These are phyloP conservation scores for Lophotriccus pileatus DNA, from an alignment of 2,797 vertebrate genomes.

Conservation along the genomic window DNA sequence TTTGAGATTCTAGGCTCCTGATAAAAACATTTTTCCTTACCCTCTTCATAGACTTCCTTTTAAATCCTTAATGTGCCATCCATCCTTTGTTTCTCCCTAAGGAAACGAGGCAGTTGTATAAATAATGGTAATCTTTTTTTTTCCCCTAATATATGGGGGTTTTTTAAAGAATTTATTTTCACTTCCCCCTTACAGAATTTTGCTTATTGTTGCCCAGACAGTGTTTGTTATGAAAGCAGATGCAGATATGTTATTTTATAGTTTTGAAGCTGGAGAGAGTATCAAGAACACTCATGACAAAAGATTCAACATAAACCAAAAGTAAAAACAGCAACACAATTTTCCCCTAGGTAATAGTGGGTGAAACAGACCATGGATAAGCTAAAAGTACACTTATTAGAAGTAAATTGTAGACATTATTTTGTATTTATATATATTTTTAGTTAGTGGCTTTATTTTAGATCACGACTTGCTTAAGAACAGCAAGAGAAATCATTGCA, in stretches of 20 bases:
- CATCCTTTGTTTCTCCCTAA: not conserved
- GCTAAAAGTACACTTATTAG: not conserved
- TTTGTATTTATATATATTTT: not conserved
- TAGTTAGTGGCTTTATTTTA: not conserved
- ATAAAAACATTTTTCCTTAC: not conserved
- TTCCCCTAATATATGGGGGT: fast-evolving
- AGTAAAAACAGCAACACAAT: not conserved
- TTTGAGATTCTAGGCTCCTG: not conserved
- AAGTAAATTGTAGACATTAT: not conserved
- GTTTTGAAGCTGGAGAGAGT: not conserved
- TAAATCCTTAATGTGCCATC: not conserved
- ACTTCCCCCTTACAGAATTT: not conserved
- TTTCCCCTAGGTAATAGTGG: not conserved
- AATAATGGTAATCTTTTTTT: not conserved
- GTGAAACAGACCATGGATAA: not conserved
- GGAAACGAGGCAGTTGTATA: not conserved
- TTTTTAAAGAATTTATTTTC: not conserved
- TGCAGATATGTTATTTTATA: not conserved
- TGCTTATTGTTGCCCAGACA: not conserved
- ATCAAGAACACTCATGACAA: not conserved
- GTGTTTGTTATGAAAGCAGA: not conserved
- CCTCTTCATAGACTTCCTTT: not conserved
- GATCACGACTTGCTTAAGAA: not conserved
- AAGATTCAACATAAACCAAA: not conserved
- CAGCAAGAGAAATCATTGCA: not conserved